Base-by-base conservation (phyloP, 2,888 invertebrate species). In the Parelbella ahira region DNA sequence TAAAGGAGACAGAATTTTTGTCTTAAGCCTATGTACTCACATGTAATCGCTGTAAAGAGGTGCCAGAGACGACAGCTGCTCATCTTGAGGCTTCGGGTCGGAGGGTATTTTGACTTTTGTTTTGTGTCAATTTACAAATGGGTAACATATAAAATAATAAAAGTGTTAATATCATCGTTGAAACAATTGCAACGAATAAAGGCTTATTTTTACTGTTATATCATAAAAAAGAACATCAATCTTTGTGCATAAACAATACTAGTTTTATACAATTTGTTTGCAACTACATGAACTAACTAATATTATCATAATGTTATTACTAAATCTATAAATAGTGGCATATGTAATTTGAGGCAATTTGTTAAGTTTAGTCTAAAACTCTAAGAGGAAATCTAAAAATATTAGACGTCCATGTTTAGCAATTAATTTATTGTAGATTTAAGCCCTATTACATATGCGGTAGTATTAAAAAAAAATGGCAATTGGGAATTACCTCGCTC, bases 401-500 rank as follows among this genome's bases (percentile, higher is more conserved):
- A 15, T n/a, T n/a, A n/a, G 3, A 33, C 10, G 33, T 13, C 28
- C 27, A 12, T 15, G 23, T 21, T 36, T 28, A 42, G 42, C 33
- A 38, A 38, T 37, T 27, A 4, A 45, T 20, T 46, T 6, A 27
- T 10, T 24, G 44, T 23, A 34, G 8, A 25, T 32, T 20, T 12
- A 27, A 41, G 33, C 20, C 41, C 28, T 38, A 36, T 28, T 23
- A 23, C 20, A 18, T 34, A 30, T 12, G 39, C 19, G 18, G 6
- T 15, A 32, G 21, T 19, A 18, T 23, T 44, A 27, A 29, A 18
- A 19, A 8, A 4, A 18, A 33, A 19, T 27, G 10, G 3, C 6
- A 7, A 33, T 21, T 23, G 37, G 41, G 44, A 82, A 52, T 77
- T 90, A 91, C 93, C 90, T 91, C 91, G 84, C 93, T 93, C 89